Conservation (phyloP, 2,888 invertebrate genomes). For the Dasysyrphus tricinctus region DNA sequence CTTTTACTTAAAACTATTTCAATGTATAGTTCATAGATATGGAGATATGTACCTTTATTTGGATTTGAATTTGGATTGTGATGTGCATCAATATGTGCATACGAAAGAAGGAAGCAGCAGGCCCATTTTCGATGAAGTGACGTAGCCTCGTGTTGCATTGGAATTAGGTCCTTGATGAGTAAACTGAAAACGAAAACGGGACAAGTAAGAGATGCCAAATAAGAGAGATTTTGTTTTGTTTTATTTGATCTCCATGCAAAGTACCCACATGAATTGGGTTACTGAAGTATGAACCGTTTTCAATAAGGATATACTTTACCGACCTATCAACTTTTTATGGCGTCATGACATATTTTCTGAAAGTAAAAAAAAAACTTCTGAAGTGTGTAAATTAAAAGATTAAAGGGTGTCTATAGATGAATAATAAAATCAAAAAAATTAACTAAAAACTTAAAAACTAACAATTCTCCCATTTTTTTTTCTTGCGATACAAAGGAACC, state of each 20-base stretch:
- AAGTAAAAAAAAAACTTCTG: no score
- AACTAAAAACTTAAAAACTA: no score
- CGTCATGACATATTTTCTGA: no score
- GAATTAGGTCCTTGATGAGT: constrained; percentile 8
- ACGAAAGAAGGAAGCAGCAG: constrained; percentile 3
- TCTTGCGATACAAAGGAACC: no score
- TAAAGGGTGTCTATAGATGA: no score
- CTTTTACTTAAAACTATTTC: constrained; percentile 60
- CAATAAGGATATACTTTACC: no score
- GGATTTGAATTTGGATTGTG: constrained; percentile 5
- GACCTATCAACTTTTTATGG: no score
- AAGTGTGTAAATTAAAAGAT: no score
- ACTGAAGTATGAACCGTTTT: not conserved
- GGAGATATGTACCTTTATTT: not conserved
- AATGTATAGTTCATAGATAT: constrained; percentile 7
- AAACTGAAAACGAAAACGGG: constrained; percentile 19
- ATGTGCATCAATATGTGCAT: constrained; percentile 14
- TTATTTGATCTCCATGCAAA: not conserved
- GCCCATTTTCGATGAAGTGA: not conserved
- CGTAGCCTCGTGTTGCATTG: not conserved
- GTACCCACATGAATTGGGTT: constrained; percentile 5
- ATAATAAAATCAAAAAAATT: no score
- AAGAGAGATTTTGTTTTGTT: not conserved
- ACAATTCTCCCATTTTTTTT: no score
- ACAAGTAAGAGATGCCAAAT: constrained; percentile 4